A percentile compares a stretch with the other conserved stretches of the same genome.
phyloP scores from a whole-genome alignment of 2,888 invertebrate genomes.

The Clanis bilineata region DNA sequence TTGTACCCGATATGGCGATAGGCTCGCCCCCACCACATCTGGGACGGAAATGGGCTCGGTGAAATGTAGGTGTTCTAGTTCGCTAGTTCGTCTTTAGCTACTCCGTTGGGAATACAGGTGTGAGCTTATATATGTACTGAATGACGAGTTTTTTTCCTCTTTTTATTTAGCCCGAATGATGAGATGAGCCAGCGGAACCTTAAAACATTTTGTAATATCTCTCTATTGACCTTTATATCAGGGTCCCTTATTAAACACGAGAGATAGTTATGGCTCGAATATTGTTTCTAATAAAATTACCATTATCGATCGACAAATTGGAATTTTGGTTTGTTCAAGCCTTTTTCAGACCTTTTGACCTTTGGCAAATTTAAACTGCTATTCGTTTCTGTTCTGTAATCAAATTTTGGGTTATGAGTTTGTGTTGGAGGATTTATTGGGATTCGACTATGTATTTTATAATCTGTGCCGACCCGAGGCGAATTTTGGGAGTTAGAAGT shows the following conservation, averaged over 20 bases:
- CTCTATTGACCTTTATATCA: background rate
- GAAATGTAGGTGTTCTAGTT: no score
- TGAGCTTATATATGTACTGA: no score
- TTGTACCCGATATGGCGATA: no score
- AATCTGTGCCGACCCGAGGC: no score
- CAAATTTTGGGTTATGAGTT: background rate
- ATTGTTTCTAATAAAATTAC: background rate
- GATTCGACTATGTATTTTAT: background rate
- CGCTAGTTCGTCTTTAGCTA: no score
- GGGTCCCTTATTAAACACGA: background rate
- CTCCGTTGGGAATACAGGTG: no score
- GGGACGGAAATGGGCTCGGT: no score
- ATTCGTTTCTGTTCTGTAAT: background rate
- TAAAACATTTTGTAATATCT: background rate
- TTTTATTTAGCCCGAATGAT: no score
- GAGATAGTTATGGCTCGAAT: background rate
- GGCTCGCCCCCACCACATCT: no score
- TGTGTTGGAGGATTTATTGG: background rate
- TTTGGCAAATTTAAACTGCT: background rate
- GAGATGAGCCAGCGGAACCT: background rate
- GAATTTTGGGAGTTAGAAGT: no score
- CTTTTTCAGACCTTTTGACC: conserved; percentile 1
- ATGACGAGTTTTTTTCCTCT: no score
- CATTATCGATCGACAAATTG: background rate
- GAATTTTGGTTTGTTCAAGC: background rate